Evolutionary conservation across 2,113 vertebrate species (phyloP), one percentile per base, ranked within the genome.

Genomic region (Entelurus aequoreus): DNA sequence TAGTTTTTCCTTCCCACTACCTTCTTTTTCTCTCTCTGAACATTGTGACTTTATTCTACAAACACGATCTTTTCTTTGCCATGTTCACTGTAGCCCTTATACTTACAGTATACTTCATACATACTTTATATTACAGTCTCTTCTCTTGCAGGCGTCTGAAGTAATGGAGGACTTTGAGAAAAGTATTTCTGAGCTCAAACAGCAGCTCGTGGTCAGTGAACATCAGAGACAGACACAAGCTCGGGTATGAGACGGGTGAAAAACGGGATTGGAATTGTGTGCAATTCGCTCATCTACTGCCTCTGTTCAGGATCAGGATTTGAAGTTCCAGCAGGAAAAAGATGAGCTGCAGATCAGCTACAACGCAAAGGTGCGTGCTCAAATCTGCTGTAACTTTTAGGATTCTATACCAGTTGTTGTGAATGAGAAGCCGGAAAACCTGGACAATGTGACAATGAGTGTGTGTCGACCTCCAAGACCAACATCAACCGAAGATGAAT

Each of bases 301-400:
- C 64, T 59, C 28, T 1, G 69, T 72, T 63, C 79, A 99, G 96
- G 94, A 97, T 68, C 91, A 92, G 74, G 93, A 93, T 66, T 77
- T 74, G 55, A 92, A 86, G 49, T 84, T 90, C 82, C 91, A 93
- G 62, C 88, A 91, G 72, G 92, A 94, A 56, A 94, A 85, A 81
- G 84, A 87, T 64, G 79, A 92, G 46, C 71, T 93, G 78, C 92
- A 93, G 68, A 71, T 40, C 72, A 73, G 16, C 40, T 90, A 82
- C 82, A 93, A 97, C 66, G 94, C 89, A 74, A 93, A 95, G 94
- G 96, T 98, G 90, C 28, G 0, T 59, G 60, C 14, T 58, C 14
- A 0, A 9, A 55, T 14, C 16, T 55, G 13, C 6, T 40, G 42
- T 5, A 6, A 7, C 38, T 28, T 28, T 4, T 28, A 28, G 2